Conservation (phyloP, 2,113 vertebrate genomes). For the Eurystomus gularis region DNA sequence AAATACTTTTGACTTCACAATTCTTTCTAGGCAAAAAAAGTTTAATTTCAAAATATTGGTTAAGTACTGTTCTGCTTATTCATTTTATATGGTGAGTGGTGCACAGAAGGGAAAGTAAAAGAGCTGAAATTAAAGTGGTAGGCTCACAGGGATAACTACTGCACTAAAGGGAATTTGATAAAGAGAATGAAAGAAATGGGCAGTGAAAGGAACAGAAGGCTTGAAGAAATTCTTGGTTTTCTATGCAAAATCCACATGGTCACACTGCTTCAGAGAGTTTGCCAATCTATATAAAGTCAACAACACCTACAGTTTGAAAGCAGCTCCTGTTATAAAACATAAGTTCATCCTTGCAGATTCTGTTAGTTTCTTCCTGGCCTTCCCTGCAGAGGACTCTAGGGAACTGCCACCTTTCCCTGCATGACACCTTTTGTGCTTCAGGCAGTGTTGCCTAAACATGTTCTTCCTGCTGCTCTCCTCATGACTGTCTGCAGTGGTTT, state of each 20-base stretch:
- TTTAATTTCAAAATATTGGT: background rate
- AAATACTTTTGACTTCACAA: background rate
- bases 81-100: background rate
- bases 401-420: background rate
- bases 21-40: background rate
- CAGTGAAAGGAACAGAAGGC: background rate
- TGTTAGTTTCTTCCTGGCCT: background rate
- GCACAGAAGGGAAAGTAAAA: background rate
- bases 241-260: background rate
- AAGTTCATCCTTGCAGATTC: background rate
- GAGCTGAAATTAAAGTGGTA: background rate
- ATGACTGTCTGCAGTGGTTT: fast-evolving
- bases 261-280: background rate
- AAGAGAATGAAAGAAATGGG: background rate
- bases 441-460: background rate
- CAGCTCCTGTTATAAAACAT: background rate
- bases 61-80: background rate
- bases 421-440: background rate
- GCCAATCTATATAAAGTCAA: background rate
- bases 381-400: background rate
- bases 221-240: background rate
- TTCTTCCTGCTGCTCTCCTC: background rate
- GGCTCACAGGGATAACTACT: background rate
- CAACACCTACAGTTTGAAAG: background rate
- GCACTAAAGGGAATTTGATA: background rate